phyloP scores from a whole-genome alignment of 2,113 vertebrate species.

The Tichodroma muraria region DNA sequence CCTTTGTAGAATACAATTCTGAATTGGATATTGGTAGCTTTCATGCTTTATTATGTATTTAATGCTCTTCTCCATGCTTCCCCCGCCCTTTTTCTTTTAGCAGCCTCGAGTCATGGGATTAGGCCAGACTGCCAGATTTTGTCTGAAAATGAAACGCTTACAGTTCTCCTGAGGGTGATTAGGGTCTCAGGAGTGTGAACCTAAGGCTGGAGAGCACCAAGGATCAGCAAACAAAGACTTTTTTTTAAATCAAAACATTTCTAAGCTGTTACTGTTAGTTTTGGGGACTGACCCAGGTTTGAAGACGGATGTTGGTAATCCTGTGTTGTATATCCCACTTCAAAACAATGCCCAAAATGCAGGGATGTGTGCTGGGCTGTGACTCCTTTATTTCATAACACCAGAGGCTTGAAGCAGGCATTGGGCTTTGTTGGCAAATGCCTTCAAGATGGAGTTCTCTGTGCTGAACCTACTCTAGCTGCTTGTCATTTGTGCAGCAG shows the following conservation, averaged over 20 bases:
- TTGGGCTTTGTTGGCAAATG: background rate
- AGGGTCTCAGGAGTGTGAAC: background rate
- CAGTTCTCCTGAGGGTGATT: background rate
- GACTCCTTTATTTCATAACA: background rate
- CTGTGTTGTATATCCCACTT: background rate
- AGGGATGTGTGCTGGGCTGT: background rate
- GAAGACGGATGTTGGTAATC: background rate
- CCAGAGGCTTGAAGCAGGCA: background rate
- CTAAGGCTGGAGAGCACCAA: background rate
- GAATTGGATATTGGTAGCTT: background rate
- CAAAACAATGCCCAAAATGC: background rate
- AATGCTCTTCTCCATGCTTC: no score
- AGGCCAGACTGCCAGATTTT: background rate
- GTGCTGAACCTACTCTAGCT: background rate
- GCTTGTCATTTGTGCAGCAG: rapidly evolving
- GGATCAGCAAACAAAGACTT: background rate
- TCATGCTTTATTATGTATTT: background rate
- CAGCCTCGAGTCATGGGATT: background rate
- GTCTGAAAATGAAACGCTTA: background rate
- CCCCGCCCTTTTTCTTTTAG: background rate
- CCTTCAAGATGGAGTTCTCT: background rate
- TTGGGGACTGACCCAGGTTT: background rate
- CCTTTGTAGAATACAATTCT: background rate
- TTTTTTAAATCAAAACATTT: background rate
- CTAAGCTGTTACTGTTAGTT: background rate